Evolutionary conservation across 2,113 vertebrate species (phyloP).

Genomic region (Pangasianodon gigas): DNA sequence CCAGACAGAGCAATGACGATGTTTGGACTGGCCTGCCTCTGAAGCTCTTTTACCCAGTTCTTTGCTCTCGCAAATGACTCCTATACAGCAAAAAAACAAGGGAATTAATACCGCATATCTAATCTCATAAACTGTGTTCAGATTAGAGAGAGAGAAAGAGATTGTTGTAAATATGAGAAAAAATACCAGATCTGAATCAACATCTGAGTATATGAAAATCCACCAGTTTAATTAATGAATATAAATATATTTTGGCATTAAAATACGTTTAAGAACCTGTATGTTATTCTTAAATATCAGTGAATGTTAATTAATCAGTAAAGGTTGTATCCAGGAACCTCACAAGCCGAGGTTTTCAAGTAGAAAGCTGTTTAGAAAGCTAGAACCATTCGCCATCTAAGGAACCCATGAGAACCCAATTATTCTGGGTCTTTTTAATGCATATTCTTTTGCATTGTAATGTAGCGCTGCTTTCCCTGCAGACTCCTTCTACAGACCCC

Average conservation of each 20-base stretch:
- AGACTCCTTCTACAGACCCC: too few relatives aligned
- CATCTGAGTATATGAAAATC: background rate
- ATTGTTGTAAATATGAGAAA: background rate
- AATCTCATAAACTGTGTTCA: background rate
- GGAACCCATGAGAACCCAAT: too few relatives aligned
- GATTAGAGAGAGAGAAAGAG: background rate
- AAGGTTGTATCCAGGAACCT: background rate
- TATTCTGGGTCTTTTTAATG: too few relatives aligned
- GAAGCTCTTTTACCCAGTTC: conserved; percentile 99
- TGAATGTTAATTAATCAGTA: background rate
- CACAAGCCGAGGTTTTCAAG: too few relatives aligned
- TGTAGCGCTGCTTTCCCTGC: too few relatives aligned
- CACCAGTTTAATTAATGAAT: background rate
- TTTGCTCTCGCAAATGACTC: conserved; percentile 97
- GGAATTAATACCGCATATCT: background rate
- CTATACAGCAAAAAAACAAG: conserved; percentile 68
- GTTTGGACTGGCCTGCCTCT: conserved; percentile 97
- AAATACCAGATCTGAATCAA: background rate
- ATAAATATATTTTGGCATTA: background rate
- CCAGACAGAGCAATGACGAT: conserved; percentile 98
- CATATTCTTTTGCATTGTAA: too few relatives aligned
- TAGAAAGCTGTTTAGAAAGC: too few relatives aligned
- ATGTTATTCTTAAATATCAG: background rate
- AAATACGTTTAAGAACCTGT: background rate
- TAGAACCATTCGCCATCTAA: too few relatives aligned